phyloP scores from a whole-genome alignment of 2,888 invertebrate species.

The Hirtodrosophila trivittata region DNA sequence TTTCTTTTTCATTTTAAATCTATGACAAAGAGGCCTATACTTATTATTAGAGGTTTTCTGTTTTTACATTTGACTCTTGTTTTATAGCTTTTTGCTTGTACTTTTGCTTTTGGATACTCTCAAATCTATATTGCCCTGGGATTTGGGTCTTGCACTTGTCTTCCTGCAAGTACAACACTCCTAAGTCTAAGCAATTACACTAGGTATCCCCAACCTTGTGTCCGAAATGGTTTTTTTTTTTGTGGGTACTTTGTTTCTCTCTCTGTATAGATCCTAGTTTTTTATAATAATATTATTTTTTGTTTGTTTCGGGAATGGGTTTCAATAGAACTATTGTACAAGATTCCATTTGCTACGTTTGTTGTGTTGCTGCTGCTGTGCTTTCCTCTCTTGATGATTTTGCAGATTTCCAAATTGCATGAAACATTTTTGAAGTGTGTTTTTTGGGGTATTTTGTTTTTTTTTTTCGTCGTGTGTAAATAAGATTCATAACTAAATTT shows the following conservation, averaged over 20 bases:
- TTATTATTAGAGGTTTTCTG: constrained; percentile 13
- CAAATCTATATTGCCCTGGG: constrained; percentile 37
- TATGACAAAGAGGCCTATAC: constrained; percentile 15
- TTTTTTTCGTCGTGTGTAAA: constrained; percentile 33
- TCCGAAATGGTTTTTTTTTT: constrained; percentile 47
- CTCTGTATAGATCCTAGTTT: constrained; percentile 73
- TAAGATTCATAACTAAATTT: constrained; percentile 60
- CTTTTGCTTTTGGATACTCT: constrained; percentile 13
- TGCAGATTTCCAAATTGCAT: constrained; percentile 77
- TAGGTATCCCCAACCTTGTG: constrained; percentile 81
- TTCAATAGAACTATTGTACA: constrained; percentile 80
- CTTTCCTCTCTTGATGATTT: constrained; percentile 69
- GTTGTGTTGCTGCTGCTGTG: constrained; percentile 50
- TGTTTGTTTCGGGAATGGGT: constrained; percentile 33
- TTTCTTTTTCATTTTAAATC: constrained; percentile 23
- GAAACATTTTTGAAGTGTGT: constrained; percentile 29
- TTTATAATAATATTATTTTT: constrained; percentile 9
- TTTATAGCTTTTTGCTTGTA: constrained; percentile 23
- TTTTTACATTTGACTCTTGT: constrained; percentile 17
- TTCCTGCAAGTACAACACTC: constrained; percentile 71
- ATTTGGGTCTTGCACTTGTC: constrained; percentile 70
- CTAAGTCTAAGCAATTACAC: constrained; percentile 81
- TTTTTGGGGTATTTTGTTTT: constrained; percentile 1
- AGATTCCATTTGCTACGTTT: constrained; percentile 80
- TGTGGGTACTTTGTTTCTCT: constrained; percentile 49